phyloP scores from a whole-genome alignment of 2,113 vertebrate species.

The Malaclemys terrapin region DNA sequence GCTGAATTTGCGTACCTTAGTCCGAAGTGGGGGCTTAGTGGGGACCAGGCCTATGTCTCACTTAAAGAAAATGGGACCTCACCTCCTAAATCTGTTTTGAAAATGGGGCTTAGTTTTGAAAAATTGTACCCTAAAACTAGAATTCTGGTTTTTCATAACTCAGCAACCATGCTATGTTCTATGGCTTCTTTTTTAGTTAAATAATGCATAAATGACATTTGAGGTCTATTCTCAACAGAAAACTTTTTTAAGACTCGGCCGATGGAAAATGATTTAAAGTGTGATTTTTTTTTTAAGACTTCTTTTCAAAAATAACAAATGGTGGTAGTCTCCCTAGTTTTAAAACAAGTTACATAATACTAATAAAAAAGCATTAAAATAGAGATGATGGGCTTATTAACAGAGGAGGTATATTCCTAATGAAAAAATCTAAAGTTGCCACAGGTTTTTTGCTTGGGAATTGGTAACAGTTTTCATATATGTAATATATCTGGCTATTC shows the following conservation, averaged over 20 bases:
- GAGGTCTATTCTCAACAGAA: not conserved
- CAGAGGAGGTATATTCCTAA: not conserved
- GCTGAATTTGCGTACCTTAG: too few species aligned
- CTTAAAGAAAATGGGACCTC: not conserved
- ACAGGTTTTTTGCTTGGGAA: not conserved
- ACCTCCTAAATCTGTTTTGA: not conserved
- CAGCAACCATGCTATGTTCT: not conserved
- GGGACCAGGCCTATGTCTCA: too few species aligned
- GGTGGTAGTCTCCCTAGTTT: fast-evolving
- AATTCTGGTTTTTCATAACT: not conserved
- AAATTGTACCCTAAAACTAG: not conserved
- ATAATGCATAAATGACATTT: not conserved
- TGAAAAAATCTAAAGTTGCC: not conserved
- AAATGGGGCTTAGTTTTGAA: too few species aligned
- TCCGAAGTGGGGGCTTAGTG: too few species aligned
- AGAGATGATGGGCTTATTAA: not conserved
- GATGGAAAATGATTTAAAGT: not conserved
- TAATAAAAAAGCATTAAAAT: not conserved
- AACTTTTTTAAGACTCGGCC: not conserved
- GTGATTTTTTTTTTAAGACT: not conserved
- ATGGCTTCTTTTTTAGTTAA: not conserved
- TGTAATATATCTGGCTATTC: too few species aligned
- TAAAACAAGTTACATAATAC: not conserved
- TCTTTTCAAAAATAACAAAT: not conserved
- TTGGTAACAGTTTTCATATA: not conserved